phyloP scores from a whole-genome alignment of 2,888 invertebrate genomes.

The Cecidostiba fungosa region DNA sequence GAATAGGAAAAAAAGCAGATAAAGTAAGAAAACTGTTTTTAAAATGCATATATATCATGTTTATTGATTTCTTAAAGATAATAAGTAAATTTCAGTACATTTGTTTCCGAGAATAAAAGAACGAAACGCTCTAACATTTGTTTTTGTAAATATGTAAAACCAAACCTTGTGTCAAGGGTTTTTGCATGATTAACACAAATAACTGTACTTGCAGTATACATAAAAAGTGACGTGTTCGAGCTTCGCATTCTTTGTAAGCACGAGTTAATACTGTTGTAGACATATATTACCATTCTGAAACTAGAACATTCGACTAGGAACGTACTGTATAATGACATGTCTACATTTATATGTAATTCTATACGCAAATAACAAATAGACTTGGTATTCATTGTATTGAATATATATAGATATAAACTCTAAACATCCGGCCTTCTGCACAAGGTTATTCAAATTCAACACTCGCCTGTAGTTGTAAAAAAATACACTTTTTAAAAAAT shows the following conservation, averaged over 20 bases:
- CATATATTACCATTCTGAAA: background rate
- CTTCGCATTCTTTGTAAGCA: background rate
- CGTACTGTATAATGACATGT: background rate
- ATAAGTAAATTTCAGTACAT: constrained; percentile 16
- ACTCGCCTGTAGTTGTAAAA: background rate
- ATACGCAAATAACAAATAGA: background rate
- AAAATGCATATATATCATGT: background rate
- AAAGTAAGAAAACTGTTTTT: background rate
- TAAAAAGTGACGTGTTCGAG: background rate
- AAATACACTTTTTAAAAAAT: background rate
- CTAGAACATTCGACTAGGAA: constrained; percentile 8
- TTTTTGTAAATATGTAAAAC: background rate
- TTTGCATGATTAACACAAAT: background rate
- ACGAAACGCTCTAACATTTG: background rate
- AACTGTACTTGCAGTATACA: background rate
- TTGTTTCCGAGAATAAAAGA: background rate
- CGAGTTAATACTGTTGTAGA: constrained; percentile 28
- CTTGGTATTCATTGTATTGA: background rate
- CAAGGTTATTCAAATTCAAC: background rate
- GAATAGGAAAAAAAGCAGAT: too few species aligned
- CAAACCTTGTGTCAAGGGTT: background rate
- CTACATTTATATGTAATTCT: background rate
- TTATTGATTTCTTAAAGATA: constrained; percentile 25
- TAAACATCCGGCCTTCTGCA: background rate
- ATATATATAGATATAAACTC: background rate